These are phyloP conservation scores for Trachelus troglodyta DNA, from an alignment of 2,888 invertebrate genomes.

Conservation along the genomic window DNA sequence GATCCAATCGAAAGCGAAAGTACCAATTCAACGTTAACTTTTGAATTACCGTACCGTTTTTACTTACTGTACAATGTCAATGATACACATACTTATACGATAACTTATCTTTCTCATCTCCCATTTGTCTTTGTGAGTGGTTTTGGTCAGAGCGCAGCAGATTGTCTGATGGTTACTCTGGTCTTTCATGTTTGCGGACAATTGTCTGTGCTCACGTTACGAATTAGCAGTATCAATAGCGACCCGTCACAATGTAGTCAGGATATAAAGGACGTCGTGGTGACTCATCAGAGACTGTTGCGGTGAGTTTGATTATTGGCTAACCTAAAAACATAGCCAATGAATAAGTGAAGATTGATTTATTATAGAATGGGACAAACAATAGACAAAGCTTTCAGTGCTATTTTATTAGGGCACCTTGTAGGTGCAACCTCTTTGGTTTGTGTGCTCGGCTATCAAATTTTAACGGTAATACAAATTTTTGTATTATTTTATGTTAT, in stretches of 20 bases:
- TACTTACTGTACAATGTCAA: slow-evolving; percentile 46
- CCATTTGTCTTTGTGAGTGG: slow-evolving; percentile 49
- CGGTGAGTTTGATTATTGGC: slow-evolving; percentile 30
- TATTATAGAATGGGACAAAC: slow-evolving; percentile 37
- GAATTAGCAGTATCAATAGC: slow-evolving; percentile 38
- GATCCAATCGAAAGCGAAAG: slow-evolving; percentile 14
- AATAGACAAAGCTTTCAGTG: slow-evolving; percentile 38
- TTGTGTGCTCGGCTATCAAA: slow-evolving; percentile 47
- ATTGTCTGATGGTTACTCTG: slow-evolving; percentile 49
- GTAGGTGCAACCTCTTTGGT: slow-evolving; percentile 39
- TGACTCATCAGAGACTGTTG: slow-evolving; percentile 40
- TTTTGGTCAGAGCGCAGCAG: slow-evolving; percentile 44
- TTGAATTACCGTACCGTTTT: slow-evolving; percentile 50
- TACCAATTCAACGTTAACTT: slow-evolving; percentile 19
- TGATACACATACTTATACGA: slow-evolving; percentile 38
- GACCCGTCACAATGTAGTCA: slow-evolving; percentile 26
- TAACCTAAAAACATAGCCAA: background rate
- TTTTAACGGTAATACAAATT: slow-evolving; percentile 36
- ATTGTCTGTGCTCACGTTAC: slow-evolving; percentile 43
- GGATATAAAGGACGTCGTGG: slow-evolving; percentile 37
- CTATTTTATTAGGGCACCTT: slow-evolving; percentile 37
- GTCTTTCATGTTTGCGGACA: slow-evolving; percentile 51
- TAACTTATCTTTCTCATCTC: slow-evolving; percentile 43
- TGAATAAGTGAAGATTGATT: background rate
- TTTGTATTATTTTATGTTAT: background rate